Evolutionary conservation across 2,888 invertebrate genomes (phyloP).

Genomic region (Psylliodes chrysocephalus): DNA sequence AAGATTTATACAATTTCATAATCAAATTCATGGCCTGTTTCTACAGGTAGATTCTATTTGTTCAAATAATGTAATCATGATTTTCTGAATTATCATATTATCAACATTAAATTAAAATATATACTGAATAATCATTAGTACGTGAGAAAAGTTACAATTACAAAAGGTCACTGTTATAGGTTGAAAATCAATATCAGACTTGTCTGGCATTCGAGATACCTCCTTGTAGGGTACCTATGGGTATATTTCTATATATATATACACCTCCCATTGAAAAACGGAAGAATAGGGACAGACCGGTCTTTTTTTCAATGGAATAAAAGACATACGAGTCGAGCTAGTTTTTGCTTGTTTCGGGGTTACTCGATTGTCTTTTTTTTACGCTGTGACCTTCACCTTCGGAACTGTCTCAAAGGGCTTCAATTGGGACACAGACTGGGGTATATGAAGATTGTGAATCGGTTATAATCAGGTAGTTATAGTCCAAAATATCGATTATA

Average conservation of each 20-base stretch:
- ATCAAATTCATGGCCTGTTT: no score
- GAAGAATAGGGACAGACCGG: constrained; percentile 14
- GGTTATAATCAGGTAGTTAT: no score
- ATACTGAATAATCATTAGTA: no score
- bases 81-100: no score
- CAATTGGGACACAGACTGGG: not conserved
- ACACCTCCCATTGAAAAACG: constrained; percentile 1
- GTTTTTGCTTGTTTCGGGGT: constrained; percentile 8
- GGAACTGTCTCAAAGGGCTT: not conserved
- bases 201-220: not conserved
- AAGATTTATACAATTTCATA: no score
- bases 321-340: constrained; percentile 2
- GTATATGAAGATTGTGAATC: not conserved
- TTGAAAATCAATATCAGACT: not conserved
- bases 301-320: constrained; percentile 16
- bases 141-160: not conserved
- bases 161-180: not conserved
- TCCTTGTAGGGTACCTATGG: not conserved
- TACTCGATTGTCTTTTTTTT: not conserved
- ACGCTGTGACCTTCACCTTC: constrained; percentile 12
- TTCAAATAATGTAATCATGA: no score
- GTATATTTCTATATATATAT: not conserved
- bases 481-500: no score
- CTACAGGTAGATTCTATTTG: no score
- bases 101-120: no score